A percentile compares a stretch with the other conserved stretches of the same genome.
Conservation (phyloP, 2,888 invertebrate species). For the Temnothorax unifasciatus region DNA sequence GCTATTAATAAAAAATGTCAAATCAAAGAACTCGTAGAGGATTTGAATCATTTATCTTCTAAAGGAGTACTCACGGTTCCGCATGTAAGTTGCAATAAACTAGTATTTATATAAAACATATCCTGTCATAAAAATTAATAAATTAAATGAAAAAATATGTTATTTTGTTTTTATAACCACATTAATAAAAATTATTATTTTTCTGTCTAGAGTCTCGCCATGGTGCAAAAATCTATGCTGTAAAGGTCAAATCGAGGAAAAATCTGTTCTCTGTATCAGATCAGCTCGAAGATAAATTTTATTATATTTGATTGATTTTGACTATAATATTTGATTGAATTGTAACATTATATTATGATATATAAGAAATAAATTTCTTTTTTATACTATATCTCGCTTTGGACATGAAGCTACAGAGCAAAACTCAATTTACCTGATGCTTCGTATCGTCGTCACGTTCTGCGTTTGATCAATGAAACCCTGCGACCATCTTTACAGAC, state of each 20-base stretch:
- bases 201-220: conserved; percentile 41
- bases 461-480: conserved; percentile 68
- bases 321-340: neutral
- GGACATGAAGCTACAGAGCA: neutral
- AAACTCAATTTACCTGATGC: neutral
- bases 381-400: neutral
- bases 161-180: neutral
- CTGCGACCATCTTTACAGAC: neutral
- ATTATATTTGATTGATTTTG: too few species aligned
- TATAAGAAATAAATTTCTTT: conserved; percentile 7
- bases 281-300: neutral
- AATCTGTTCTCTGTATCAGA: neutral
- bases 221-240: neutral
- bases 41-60: conserved; percentile 71
- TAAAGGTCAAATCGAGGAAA: neutral
- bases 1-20: conserved; percentile 63
- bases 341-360: conserved; percentile 6
- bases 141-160: neutral
- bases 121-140: too few species aligned
- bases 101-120: neutral
- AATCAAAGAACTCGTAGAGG: conserved; percentile 62
- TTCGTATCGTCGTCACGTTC: conserved; percentile 39
- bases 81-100: conserved; percentile 71
- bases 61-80: conserved; percentile 77
- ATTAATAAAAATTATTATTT: neutral